Base-by-base conservation (phyloP, 2,113 vertebrate genomes). In the Pagrus major region DNA sequence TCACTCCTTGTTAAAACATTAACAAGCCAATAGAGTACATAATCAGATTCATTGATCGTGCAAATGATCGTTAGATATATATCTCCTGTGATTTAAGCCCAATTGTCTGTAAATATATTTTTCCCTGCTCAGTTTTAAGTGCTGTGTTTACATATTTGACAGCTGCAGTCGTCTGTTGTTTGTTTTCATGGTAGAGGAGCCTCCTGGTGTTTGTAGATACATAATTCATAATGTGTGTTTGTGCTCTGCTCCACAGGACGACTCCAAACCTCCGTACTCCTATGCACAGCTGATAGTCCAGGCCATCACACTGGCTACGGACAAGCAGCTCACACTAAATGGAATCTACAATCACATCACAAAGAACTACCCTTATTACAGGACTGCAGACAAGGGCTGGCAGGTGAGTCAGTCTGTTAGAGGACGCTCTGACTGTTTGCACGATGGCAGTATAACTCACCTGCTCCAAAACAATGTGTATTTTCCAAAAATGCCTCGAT, bases 351-450 rank as follows among this genome's bases (percentile, higher is more conserved):
- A 96, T 51, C 97, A 99, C 54, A 55, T 54, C 97, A 99, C 97
- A 68, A 99, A 98, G 93, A 98, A 98, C 81, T 98, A 99, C 69
- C 98, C 97, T 0, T 99, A 99, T 95, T 99, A 99, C 93, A 95
- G 98, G 93, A 99, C 97, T 3, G 97, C 97, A 39, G 98, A 99
- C 94, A 99, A 99, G 93, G 97, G 97, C 96, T 99, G 97, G 98
- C 98, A 99, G 97, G 98, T 98, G 87, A 88, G 58, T 20, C 9
- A 0, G 20, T 9, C 51, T 31, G 37, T n/a, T 2, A 3, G n/a
- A 69, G 47, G 4, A 1, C 47, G 21, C 65, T 37, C 9, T n/a
- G 23, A 60, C 47, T 14, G 33, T 31, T 12, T 18, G 23, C 54
- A 3, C 9, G 33, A 0, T 25, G 12, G 6, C 5, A 10, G 12